phyloP scores from a whole-genome alignment of 2,888 invertebrate genomes.

The Litoditis marina region DNA sequence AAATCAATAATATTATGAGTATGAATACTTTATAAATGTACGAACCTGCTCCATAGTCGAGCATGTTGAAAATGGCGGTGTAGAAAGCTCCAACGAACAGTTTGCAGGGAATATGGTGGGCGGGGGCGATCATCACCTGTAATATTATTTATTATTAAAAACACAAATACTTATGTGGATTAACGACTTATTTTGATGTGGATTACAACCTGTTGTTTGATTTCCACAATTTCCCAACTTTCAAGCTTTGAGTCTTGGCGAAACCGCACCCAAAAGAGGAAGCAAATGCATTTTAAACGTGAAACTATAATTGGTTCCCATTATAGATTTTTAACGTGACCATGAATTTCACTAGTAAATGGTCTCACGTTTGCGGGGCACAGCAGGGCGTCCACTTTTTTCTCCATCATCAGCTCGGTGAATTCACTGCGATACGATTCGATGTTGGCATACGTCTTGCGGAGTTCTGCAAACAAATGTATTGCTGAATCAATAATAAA shows the following conservation, averaged over 20 bases:
- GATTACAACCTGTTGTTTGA: no score
- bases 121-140: slow-evolving; percentile 31
- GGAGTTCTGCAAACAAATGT: slow-evolving; percentile 31
- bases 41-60: slow-evolving; percentile 60
- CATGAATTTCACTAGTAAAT: background rate
- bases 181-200: no score
- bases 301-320: no score
- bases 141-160: no score
- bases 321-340: background rate
- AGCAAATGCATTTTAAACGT: no score
- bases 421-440: slow-evolving; percentile 45
- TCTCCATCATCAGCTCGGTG: slow-evolving; percentile 32
- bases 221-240: no score
- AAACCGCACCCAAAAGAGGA: no score
- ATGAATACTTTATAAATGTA: no score
- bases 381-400: slow-evolving; percentile 42
- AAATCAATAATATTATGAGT: no score
- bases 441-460: slow-evolving; percentile 45
- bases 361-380: slow-evolving; percentile 44
- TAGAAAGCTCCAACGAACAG: slow-evolving; percentile 50
- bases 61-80: slow-evolving; percentile 60
- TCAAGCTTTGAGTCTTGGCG: no score
- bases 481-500: background rate
- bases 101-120: slow-evolving; percentile 44
- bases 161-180: no score